phyloP scores from a whole-genome alignment of 2,113 vertebrate genomes.

The Pipa parva region DNA sequence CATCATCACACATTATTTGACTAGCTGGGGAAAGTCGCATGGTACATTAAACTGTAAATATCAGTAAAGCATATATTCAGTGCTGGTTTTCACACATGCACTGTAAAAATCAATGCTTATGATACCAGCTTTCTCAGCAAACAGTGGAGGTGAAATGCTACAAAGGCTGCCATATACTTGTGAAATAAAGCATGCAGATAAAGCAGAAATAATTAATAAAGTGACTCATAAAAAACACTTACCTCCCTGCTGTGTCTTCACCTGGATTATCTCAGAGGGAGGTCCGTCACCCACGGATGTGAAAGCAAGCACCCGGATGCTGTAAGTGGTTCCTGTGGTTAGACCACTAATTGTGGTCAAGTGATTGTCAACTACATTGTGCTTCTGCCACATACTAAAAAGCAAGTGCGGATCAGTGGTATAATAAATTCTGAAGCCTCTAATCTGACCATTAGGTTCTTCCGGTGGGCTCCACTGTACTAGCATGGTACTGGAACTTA shows the following conservation, averaged over 20 bases:
- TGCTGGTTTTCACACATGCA: too few species aligned
- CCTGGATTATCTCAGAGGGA: constrained; percentile 82
- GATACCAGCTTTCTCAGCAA: too few species aligned
- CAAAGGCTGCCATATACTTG: too few species aligned
- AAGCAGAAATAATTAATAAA: too few species aligned
- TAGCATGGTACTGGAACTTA: constrained; percentile 88
- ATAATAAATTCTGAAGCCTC: constrained; percentile 88
- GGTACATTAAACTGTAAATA: too few species aligned
- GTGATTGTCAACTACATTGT: constrained; percentile 81
- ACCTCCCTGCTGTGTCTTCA: constrained; percentile 95
- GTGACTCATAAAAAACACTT: too few species aligned
- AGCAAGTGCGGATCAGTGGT: constrained; percentile 69
- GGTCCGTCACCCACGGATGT: constrained; percentile 91
- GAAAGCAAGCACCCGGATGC: constrained; percentile 84
- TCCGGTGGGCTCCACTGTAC: constrained; percentile 93
- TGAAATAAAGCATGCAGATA: too few species aligned
- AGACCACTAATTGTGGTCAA: constrained; percentile 86
- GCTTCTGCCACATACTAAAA: constrained; percentile 83
- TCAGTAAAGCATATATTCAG: too few species aligned
- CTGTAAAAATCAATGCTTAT: too few species aligned
- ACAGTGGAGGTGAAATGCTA: too few species aligned
- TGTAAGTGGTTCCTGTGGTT: constrained; percentile 84
- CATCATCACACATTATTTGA: too few species aligned
- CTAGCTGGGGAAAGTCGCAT: too few species aligned
- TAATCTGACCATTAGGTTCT: constrained; percentile 88